phyloP scores from a whole-genome alignment of 1,140 invertebrate genomes.

The Aricia agestis region DNA sequence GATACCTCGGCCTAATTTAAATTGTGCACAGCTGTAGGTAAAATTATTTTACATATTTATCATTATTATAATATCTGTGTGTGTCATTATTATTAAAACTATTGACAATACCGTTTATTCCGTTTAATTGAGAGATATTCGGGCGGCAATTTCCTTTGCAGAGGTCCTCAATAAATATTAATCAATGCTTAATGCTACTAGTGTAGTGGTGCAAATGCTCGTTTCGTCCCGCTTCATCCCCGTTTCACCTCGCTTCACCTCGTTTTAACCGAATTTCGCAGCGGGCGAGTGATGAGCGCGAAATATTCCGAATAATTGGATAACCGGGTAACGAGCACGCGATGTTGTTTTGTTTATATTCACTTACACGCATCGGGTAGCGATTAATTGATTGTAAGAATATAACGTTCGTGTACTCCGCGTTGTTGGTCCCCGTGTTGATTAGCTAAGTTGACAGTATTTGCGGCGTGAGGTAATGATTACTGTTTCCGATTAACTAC shows the following conservation, averaged over 20 bases:
- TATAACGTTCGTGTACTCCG: background rate
- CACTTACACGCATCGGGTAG: background rate
- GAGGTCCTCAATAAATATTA: background rate
- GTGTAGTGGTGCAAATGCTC: background rate
- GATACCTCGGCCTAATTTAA: too few relatives aligned
- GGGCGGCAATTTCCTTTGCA: background rate
- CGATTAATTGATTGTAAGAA: background rate
- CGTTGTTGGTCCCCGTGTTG: background rate
- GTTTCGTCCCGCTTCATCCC: background rate
- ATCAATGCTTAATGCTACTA: background rate
- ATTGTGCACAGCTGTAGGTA: too few relatives aligned
- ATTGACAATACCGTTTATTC: background rate
- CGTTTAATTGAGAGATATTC: background rate
- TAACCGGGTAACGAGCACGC: background rate
- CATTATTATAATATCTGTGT: too few relatives aligned
- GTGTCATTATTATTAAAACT: background rate
- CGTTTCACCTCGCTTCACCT: background rate
- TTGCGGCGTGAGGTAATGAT: too few relatives aligned
- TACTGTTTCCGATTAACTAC: too few relatives aligned
- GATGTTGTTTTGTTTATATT: background rate
- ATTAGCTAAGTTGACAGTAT: background rate
- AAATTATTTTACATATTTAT: too few relatives aligned
- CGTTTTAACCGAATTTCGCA: background rate
- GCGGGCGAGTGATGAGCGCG: background rate
- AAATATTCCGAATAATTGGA: background rate